Conservation (phyloP, 2,888 invertebrate species). For the Lasioglossum oenotherae region DNA sequence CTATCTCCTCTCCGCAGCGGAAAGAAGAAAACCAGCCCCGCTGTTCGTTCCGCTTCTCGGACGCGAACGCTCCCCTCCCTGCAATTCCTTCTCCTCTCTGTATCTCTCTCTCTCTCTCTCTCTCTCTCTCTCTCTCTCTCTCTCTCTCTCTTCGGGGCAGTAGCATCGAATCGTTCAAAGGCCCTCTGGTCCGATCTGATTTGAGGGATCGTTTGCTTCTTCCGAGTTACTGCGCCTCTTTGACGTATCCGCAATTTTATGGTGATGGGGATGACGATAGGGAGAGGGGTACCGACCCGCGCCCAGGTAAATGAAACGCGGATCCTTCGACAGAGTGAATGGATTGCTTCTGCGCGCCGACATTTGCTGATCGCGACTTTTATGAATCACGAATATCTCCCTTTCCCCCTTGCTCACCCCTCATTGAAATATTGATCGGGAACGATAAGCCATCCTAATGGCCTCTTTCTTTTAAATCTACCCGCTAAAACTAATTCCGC, state of each 20-base stretch:
- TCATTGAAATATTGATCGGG: constrained; percentile 8
- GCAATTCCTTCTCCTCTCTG: constrained; percentile 1
- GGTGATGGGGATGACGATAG: constrained; percentile 31
- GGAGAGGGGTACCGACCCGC: neutral
- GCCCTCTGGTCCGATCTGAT: constrained; percentile 41
- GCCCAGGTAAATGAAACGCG: constrained; percentile 27
- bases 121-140: constrained; percentile 1
- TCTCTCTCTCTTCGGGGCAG: too few species aligned
- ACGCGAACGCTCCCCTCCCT: neutral
- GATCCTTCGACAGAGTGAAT: neutral
- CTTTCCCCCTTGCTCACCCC: neutral
- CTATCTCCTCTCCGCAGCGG: constrained; percentile 76
- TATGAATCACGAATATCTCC: neutral
- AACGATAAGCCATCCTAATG: constrained; percentile 4
- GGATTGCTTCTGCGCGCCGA: constrained; percentile 9
- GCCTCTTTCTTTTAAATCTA: neutral
- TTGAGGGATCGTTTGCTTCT: constrained; percentile 41
- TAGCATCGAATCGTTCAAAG: constrained; percentile 37
- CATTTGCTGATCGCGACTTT: constrained; percentile 18
- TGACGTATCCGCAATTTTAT: constrained; percentile 39
- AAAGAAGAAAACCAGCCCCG: constrained; percentile 54
- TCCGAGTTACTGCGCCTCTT: constrained; percentile 21
- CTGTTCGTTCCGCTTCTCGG: constrained; percentile 37
- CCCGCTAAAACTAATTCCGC: neutral
- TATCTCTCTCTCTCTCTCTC: too few species aligned